Conservation (phyloP, 2,113 vertebrate species). For the Scopus umbretta region DNA sequence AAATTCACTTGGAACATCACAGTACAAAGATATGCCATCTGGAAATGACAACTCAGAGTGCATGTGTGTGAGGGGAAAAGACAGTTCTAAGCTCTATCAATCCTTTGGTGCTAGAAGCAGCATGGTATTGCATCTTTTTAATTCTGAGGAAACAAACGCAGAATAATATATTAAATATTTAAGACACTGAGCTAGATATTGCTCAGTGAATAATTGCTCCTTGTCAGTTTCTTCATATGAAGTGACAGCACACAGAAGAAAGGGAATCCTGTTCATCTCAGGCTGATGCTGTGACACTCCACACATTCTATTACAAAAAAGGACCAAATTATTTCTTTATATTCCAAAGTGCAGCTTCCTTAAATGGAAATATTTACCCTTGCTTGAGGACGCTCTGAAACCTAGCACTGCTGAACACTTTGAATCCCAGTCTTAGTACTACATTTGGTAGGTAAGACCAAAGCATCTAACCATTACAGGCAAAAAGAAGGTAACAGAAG, state of each 20-base stretch:
- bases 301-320: background rate
- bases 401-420: background rate
- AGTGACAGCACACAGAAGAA: background rate
- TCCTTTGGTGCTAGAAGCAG: background rate
- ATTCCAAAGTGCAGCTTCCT: background rate
- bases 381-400: background rate
- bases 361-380: background rate
- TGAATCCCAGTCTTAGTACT: background rate
- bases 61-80: background rate
- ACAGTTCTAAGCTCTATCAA: background rate
- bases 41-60: background rate
- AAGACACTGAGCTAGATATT: background rate
- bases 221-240: background rate
- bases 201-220: conserved; percentile 3
- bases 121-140: background rate
- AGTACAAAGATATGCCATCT: background rate
- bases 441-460: background rate
- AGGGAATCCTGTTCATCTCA: background rate
- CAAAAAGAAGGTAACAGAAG: background rate
- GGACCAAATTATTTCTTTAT: background rate
- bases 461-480: background rate
- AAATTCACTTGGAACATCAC: background rate
- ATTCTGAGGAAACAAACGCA: background rate
- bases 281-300: background rate
- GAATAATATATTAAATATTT: conserved; percentile 45